Base-by-base conservation (phyloP, 2,113 vertebrate species). In the Pollimyrus isidori region DNA sequence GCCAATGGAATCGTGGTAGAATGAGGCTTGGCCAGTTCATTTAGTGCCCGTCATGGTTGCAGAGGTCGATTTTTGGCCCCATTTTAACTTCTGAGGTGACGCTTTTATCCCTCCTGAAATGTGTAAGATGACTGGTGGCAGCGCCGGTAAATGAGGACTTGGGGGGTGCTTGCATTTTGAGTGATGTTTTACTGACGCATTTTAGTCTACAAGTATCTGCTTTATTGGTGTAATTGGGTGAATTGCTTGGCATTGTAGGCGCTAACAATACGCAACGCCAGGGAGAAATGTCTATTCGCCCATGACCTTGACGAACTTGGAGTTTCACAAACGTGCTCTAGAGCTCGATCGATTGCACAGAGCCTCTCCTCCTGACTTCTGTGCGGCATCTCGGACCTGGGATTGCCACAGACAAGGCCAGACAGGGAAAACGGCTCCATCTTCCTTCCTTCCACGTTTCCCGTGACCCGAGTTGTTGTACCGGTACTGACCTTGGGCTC, bases 231-330 rank as follows among this genome's bases (percentile, higher is more conserved):
- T 7, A 39, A 42, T 76, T 42, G 73, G 73, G 35, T 6, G 35
- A 1, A 17, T 39, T 76, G 13, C 1, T 35, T 35, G 42, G 42
- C 45, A 46, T 4, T 6, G 5, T 39, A 39, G 69, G 35, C 26
- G 0, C 3, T 73, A 73, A 35, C 30, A 0, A 11, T 0, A 4
- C 2, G 3, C 26, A 13, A 4, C 15, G 0, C 30, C 30, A 7
- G 73, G 35, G 35, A 42, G 73, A 42, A 76, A 76, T 19, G 15
- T 35, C 9, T 19, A 42, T 39, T 39, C 4, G 73, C 17, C 1
- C 2, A 35, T 42, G 73, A 80, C 73, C 35, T 80, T 80, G 73
- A 42, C 5, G 17, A 42, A 35, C 30, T 2, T 80, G 69, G 69
- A 39, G 13, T 39, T 39, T 0, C 65, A 62, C 2, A 62, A 62